Percentiles rank a stretch among this genome's conserved stretches.
phyloP scores from a whole-genome alignment of 2,113 vertebrate genomes.

The Carassius gibelio region DNA sequence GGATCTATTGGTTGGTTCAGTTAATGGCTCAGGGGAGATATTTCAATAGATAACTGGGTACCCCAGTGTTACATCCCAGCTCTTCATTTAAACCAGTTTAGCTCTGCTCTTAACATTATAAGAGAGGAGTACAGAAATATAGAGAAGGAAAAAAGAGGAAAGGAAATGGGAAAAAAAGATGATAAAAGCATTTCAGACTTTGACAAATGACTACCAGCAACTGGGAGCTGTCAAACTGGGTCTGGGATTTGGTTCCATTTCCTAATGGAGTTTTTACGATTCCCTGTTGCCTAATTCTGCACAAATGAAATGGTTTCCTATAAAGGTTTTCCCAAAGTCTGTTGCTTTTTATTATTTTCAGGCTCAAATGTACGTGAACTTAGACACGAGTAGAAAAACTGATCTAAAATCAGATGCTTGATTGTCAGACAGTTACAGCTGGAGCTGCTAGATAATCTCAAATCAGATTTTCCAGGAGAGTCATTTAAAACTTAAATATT shows the following conservation, averaged over 20 bases:
- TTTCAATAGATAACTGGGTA: conserved; percentile 27
- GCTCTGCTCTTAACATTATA: not conserved
- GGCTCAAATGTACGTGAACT: not conserved
- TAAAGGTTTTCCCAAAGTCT: conserved; percentile 1
- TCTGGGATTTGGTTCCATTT: conserved; percentile 20
- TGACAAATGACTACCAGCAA: conserved; percentile 14
- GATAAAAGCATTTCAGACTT: conserved; percentile 15
- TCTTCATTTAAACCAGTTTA: conserved; percentile 35
- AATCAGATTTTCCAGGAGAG: not conserved
- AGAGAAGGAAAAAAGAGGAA: not conserved
- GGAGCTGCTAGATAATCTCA: not conserved
- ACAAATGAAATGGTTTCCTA: not conserved
- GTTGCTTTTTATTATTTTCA: not conserved
- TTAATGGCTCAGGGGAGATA: conserved; percentile 30
- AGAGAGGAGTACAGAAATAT: not conserved
- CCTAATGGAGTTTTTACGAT: conserved; percentile 33
- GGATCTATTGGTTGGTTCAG: conserved; percentile 22
- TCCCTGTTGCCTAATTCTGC: not conserved
- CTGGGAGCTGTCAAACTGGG: not conserved
- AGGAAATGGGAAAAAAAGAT: not conserved
- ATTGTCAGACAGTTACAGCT: not conserved
- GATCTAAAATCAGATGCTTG: not conserved
- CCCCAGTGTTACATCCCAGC: not conserved
- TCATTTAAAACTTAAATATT: not conserved
- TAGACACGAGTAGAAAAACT: not conserved